Base-by-base conservation (phyloP, 2,113 vertebrate species). In the Chroicocephalus ridibundus region DNA sequence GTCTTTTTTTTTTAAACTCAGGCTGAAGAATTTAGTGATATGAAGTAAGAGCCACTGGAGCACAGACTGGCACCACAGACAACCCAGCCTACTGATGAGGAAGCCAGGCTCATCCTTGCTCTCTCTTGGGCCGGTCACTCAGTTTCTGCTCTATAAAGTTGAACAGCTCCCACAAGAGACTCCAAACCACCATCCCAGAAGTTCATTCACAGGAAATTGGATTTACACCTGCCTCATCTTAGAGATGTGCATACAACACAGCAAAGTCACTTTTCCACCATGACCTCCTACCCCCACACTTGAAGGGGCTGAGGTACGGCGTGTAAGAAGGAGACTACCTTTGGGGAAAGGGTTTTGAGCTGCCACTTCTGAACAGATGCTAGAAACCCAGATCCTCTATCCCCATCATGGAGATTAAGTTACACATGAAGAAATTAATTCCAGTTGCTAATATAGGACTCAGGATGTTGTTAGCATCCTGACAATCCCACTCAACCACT, bases 351-450 rank as follows among this genome's bases (percentile, higher is more conserved):
- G 5, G 3, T 38, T 94, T 82, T 69, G 58, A 92, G 80, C 78
- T 70, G 22, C 31, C 65, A 21, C 27, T 95, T 66, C 29, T 26
- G 38, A 95, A 88, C 78, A 88, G 34, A 93, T 80, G 66, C 76
- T 94, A 29, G 69, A 94, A 93, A 84, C 7, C 17, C 70, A 89
- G 52, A 79, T 27, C 46, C 15, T 84, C 54, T 40, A 34, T 49
- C 49, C 44, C 40, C n/a, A 70, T 32, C 71, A 36, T 11, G 8
- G 31, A 83, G 72, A 11, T 92, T 74, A 83, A 70, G 42, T 93
- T 86, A 82, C 76, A 74, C 46, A 74, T 49, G 14, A 83, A 92
- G 58, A 94, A 93, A 90, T 92, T 36, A 81, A 95, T 83, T 95
- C 68, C 71, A 90, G 77, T 94, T 81, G 71, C 91, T 36, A 86